Evolutionary conservation across 2,888 invertebrate genomes (phyloP), one percentile per base, ranked within the genome.

Genomic region (Gasteruption jaculator): DNA sequence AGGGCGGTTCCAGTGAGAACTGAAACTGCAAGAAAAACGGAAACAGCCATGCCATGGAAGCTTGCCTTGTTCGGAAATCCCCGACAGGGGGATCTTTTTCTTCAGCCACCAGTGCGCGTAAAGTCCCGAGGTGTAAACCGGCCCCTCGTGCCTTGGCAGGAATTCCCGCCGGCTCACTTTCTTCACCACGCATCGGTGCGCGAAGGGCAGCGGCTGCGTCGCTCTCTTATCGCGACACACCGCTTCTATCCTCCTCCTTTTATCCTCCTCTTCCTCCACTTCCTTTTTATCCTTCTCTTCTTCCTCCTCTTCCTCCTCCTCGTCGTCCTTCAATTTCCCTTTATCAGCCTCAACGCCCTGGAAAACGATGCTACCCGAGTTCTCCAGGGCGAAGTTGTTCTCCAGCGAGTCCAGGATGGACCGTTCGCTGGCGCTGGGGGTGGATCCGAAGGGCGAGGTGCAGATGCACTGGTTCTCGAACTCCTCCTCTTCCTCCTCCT

Each of bases 51-150:
- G 71, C 71, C 56, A 69, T 70, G 70, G 68, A 68, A 66, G 67
- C 69, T 71, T 71, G 71, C 71, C 71, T 71, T 65, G 64, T 56
- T 62, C 56, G 34, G 58, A 49, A 49, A 43, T 54, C 52, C 58
- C 59, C 49, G 57, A 47, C 33, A 63, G 48, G 31, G 61, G 61
- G 41, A 78, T 51, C 21, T 46, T 34, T 66, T 86, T 87, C 78
- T 91, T 91, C 76, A 90, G 83, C 89, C 90, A 91, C 91, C 91
- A 91, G 75, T 91, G 91, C 50, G 89, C 90, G 72, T 91, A 91
- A 72, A 91, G 76, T 62, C 88, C 89, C 33, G 89, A 88, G 45
- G 84, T 85, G 72, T 84, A 91, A 63, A 84, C 75, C 71, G 78
- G 71, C 55, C 74, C 74, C 52, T 71, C 67, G 51, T 73, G 71